Percentiles rank a stretch among this genome's conserved stretches.
phyloP scores from a whole-genome alignment of 2,888 invertebrate species.

The Metallyticus violacea region DNA sequence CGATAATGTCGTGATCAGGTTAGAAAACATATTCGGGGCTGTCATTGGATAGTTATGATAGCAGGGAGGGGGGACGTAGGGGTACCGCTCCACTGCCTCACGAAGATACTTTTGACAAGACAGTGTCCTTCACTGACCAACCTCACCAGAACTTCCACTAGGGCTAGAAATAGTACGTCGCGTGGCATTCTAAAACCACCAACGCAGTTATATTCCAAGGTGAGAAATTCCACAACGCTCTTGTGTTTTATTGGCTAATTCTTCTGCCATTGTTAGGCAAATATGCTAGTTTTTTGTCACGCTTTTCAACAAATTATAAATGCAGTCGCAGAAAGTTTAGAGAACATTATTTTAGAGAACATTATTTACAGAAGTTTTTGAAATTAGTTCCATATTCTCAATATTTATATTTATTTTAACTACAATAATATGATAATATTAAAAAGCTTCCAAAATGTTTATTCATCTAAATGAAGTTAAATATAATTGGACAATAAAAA shows the following conservation, averaged over 20 bases:
- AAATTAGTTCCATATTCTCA: no score
- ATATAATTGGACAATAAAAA: no score
- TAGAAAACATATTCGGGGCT: background rate
- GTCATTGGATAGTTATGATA: background rate
- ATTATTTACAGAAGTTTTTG: no score
- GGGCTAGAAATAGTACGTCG: background rate
- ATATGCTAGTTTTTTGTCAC: no score
- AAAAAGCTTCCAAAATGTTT: no score
- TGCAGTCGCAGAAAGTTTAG: no score
- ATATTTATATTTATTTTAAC: no score
- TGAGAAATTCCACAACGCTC: background rate
- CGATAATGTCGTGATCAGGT: background rate
- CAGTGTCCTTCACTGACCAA: constrained; percentile 18
- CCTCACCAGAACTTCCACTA: background rate
- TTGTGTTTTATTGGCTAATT: background rate
- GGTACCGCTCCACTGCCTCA: background rate
- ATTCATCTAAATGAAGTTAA: no score
- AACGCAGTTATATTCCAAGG: background rate
- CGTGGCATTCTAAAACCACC: background rate
- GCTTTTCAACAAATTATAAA: no score
- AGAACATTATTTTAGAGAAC: no score
- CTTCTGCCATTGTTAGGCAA: no score
- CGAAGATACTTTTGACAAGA: background rate
- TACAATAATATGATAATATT: no score
- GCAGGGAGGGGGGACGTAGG: background rate